Evolutionary conservation across 1,140 invertebrate species (phyloP).

Genomic region (Spodoptera litura): DNA sequence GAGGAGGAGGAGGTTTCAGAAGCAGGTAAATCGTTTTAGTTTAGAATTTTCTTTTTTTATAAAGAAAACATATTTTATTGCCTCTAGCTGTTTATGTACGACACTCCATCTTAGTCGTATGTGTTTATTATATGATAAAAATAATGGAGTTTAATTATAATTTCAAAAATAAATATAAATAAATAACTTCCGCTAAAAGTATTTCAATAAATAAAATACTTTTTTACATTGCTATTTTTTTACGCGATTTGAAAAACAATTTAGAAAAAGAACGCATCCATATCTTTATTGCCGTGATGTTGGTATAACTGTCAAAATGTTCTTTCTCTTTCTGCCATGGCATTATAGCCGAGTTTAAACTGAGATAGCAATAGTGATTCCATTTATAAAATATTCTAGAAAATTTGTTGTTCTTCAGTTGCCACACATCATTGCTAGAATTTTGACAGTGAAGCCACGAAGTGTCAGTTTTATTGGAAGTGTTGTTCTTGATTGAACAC

Average conservation of each 20-base stretch:
- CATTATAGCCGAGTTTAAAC: constrained; percentile 2
- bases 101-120: no score
- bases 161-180: no score
- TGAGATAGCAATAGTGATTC: constrained; percentile 55
- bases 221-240: background rate
- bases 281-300: background rate
- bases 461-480: constrained; percentile 49
- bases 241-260: background rate
- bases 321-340: background rate
- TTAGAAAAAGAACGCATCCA: constrained; percentile 32
- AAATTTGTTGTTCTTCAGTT: constrained; percentile 47
- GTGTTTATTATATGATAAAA: no score
- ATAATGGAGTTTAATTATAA: no score
- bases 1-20: constrained; percentile 16
- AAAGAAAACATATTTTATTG: no score
- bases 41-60: no score
- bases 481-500: constrained; percentile 29
- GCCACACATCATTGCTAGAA: constrained; percentile 39
- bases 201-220: background rate
- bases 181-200: no score
- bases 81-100: no score
- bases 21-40: constrained; percentile 20
- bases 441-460: constrained; percentile 12
- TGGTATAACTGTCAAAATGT: background rate
- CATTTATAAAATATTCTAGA: constrained; percentile 73